Conservation (phyloP, 2,113 vertebrate species). For the Hypomesus transpacificus region DNA sequence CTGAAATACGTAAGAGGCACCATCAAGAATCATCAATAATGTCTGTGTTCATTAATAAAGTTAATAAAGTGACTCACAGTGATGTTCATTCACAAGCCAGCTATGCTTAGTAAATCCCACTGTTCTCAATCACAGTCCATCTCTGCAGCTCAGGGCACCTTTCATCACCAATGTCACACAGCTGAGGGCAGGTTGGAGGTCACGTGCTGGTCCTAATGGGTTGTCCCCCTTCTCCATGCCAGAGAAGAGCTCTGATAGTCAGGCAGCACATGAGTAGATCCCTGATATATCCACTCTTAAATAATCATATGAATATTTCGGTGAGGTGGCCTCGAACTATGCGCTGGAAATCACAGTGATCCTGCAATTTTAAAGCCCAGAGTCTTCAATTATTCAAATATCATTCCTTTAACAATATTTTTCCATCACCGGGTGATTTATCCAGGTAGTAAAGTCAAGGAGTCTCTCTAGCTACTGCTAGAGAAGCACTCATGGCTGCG, state of each 20-base stretch:
- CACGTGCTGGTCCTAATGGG: too few species aligned
- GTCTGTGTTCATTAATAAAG: too few species aligned
- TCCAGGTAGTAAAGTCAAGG: conserved; percentile 55
- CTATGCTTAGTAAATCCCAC: too few species aligned
- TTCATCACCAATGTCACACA: too few species aligned
- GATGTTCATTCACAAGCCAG: too few species aligned
- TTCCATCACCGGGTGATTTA: conserved; percentile 74
- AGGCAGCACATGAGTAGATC: conserved; percentile 43
- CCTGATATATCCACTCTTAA: conserved; percentile 54
- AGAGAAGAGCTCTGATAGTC: conserved; percentile 26
- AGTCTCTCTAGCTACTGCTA: conserved; percentile 47
- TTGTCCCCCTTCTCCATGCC: neutral
- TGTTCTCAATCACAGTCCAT: too few species aligned
- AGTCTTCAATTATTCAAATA: conserved; percentile 73
- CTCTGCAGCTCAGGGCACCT: too few species aligned
- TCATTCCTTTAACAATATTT: conserved; percentile 72
- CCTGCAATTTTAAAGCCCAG: conserved; percentile 69
- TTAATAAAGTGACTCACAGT: too few species aligned
- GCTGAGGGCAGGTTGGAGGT: too few species aligned
- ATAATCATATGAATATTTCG: conserved; percentile 69
- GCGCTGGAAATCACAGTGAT: conserved; percentile 58
- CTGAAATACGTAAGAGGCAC: too few species aligned
- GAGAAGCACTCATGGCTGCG: conserved; percentile 64
- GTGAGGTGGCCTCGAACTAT: conserved; percentile 54
- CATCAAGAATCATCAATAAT: too few species aligned